Evolutionary conservation across 2,888 invertebrate genomes (phyloP), one percentile per base, ranked within the genome.

Genomic region (Drosophila ezoana): DNA sequence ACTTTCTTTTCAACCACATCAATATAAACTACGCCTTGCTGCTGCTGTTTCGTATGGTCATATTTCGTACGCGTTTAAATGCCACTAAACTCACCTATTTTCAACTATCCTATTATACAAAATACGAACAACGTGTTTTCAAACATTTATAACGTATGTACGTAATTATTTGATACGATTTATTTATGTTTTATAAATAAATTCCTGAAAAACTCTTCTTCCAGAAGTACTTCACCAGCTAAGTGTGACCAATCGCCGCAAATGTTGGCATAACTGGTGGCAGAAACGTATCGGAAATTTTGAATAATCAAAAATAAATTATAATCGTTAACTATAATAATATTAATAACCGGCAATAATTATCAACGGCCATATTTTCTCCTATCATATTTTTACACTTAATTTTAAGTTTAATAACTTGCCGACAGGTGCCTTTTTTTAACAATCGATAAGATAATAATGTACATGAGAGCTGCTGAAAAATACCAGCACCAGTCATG

Each of bases 1-100:
- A 90, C 90, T 90, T 90, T 90, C 90, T 89, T 90, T 90, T 90
- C 79, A 74, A 70, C 69, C 86, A 86, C 86, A 85, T 84, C 84
- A 85, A 82, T 81, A 80, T 80, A 80, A 84, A 79, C 78, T 83
- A 82, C 83, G 81, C 81, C 75, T 76, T 76, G 72, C 76, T 75
- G 75, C 66, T 74, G 74, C 67, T 72, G 71, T 45, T 72, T 79
- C 72, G 72, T 78, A 67, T 79, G 67, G 77, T 70, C 78, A 76
- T 72, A 69, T 74, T 75, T 76, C 48, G 61, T 51, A 72, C 72
- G 74, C 76, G 76, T 62, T 72, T 53, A 72, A 78, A 72, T 76
- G 85, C 89, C 89, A 85, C 85, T 72, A 79, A 87, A 89, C 89
- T 89, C 89, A 89, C 89, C 89, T 80, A 87, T 66, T 83, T 88